Base-by-base conservation (phyloP, 30 jellyfish, hydroid and myxozoan species). In the Pseudorhiza aurosa region DNA sequence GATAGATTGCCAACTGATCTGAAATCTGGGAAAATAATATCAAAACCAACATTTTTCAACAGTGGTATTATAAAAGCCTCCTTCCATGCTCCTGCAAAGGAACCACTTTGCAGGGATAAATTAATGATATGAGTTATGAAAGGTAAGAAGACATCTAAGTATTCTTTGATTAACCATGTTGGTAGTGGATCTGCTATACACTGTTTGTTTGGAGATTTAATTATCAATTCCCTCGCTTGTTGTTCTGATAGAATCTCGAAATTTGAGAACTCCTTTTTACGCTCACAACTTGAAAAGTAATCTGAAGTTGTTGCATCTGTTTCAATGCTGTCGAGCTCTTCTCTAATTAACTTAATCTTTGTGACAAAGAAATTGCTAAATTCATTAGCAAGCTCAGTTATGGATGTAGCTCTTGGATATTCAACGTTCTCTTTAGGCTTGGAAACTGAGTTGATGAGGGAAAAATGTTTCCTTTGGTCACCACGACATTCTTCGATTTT, bases 391-490 rank as follows among this genome's bases (percentile, higher is more conserved):
- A 63, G 62, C 32, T 64, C 53, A 30, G 51, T 40, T 18, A n/a
- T 37, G 63, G 83, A 63, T 22, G 69, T 37, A 14, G 84, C 47
- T 29, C 77, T 21, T 12, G 85, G 92, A 51, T 63, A 35, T 24
- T 29, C 42, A 45, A 30, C 27, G 26, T 32, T 55, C 31, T 30
- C 56, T 46, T 64, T 33, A n/a, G 58, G 67, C 51, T 65, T 49
- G 17, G 67, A 15, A 31, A 65, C 33, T 37, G 69, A 51, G 36
- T 80, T 36, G 60, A 63, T 24, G 25, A 67, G 24, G 6, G 37
- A 17, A 64, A 80, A 80, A n/a, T 63, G 85, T 39, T 49, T 57
- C 68, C 72, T 80, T 51, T 80, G 85, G 47, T 47, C 85, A 28
- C 67, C 80, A 10, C 47, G 58, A 32, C 32, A 33, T 33, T 56